These are phyloP conservation scores for Vidua macroura DNA, from an alignment of 2,113 vertebrate species.

Conservation along the genomic window DNA sequence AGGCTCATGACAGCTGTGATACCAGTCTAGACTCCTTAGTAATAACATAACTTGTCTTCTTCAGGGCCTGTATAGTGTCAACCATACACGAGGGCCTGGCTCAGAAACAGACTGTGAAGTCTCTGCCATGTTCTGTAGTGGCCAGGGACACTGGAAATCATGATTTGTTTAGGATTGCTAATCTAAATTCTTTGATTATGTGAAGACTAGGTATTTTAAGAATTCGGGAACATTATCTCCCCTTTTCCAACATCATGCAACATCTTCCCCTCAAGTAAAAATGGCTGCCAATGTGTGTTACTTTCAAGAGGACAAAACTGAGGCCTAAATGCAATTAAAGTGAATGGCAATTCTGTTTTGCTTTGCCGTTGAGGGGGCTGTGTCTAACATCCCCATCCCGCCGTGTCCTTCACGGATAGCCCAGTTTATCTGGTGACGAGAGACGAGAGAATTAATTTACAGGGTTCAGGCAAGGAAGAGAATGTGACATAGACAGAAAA, in stretches of 20 bases:
- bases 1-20: neutral
- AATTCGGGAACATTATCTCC: neutral
- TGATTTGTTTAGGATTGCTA: neutral
- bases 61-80: neutral
- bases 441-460: rapidly evolving
- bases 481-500: neutral
- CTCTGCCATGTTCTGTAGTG: neutral
- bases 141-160: neutral
- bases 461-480: neutral
- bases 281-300: neutral
- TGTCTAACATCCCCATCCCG: too few relatives aligned
- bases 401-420: neutral
- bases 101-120: neutral
- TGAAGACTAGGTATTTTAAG: neutral
- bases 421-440: neutral
- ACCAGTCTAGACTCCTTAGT: neutral
- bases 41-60: neutral
- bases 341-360: rapidly evolving
- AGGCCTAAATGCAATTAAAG: neutral
- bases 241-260: neutral
- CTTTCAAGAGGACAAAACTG: neutral
- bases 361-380: neutral
- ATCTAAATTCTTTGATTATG: neutral
- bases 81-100: too few relatives aligned
- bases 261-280: neutral